Conservation (phyloP, 2,888 invertebrate species). For the Volucella bombylans region DNA sequence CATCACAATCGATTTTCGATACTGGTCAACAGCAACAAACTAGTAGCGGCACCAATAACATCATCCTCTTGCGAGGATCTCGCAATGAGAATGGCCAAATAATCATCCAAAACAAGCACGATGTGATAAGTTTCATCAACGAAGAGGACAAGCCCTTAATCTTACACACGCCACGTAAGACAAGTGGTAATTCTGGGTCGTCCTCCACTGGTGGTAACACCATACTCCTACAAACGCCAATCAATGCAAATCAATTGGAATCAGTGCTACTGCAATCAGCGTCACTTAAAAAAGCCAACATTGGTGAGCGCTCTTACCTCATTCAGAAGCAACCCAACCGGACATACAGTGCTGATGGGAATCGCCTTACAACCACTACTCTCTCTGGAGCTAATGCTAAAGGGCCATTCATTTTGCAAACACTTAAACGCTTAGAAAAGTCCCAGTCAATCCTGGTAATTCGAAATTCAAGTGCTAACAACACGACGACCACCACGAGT, state of each 20-base stretch:
- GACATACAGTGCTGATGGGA: conserved; percentile 80
- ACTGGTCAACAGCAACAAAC: conserved; percentile 76
- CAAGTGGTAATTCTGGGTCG: conserved; percentile 67
- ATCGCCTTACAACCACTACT: conserved; percentile 75
- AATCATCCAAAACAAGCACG: conserved; percentile 82
- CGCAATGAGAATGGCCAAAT: conserved; percentile 83
- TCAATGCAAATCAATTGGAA: conserved; percentile 81
- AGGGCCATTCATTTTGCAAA: conserved; percentile 82
- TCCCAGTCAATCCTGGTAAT: conserved; percentile 82
- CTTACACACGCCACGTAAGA: conserved; percentile 67
- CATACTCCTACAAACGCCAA: conserved; percentile 81
- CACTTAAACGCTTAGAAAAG: conserved; percentile 82
- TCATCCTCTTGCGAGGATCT: conserved; percentile 82
- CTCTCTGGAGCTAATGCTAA: conserved; percentile 76
- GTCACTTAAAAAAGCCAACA: conserved; percentile 76
- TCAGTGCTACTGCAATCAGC: conserved; percentile 78
- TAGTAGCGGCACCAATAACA: conserved; percentile 78
- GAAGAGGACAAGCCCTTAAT: conserved; percentile 75
- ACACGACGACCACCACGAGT: conserved; percentile 75
- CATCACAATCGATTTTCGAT: conserved; percentile 71
- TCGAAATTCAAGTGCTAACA: conserved; percentile 78
- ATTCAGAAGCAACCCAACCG: conserved; percentile 77
- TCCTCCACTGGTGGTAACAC: conserved; percentile 76
- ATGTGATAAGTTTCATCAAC: conserved; percentile 82
- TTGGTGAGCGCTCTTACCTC: conserved; percentile 64